Percentiles rank a stretch among this genome's conserved stretches.
Evolutionary conservation across 2,797 vertebrate species (phyloP).

Genomic region (Yasuhikotakia modesta): DNA sequence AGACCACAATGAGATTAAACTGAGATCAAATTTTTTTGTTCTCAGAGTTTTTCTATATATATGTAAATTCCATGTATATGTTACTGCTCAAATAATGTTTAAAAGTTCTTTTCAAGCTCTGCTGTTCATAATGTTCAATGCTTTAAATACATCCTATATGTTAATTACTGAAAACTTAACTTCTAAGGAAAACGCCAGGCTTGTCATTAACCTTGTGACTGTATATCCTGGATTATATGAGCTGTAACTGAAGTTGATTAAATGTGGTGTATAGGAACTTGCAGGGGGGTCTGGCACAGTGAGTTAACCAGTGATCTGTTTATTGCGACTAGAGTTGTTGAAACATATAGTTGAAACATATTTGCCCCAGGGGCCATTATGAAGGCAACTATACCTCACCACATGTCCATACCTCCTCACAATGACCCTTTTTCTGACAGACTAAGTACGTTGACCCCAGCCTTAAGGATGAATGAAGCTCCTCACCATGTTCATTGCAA

Average conservation of each 20-base stretch:
- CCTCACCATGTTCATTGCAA: conserved; percentile 41
- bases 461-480: conserved; percentile 42
- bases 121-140: too few relatives aligned
- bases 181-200: too few relatives aligned
- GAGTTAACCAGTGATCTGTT: background rate
- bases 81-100: background rate
- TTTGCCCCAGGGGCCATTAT: conserved; percentile 34
- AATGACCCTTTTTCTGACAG: conserved; percentile 45
- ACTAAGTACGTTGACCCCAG: conserved; percentile 45
- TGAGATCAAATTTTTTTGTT: background rate
- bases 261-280: background rate
- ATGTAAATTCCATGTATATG: background rate
- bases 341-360: conserved; percentile 38
- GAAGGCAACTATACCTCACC: conserved; percentile 31
- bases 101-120: too few relatives aligned
- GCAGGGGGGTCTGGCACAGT: background rate
- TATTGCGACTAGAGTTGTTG: conserved; percentile 19
- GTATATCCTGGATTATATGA: conserved; percentile 30
- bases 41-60: too few relatives aligned
- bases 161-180: too few relatives aligned
- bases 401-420: conserved; percentile 44
- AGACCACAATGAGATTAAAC: background rate
- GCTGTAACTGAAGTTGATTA: conserved; percentile 30
- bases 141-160: too few relatives aligned
- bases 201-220: background rate